Base-by-base conservation (phyloP, 23 tunicate species). In the Ciona savignyi region DNA sequence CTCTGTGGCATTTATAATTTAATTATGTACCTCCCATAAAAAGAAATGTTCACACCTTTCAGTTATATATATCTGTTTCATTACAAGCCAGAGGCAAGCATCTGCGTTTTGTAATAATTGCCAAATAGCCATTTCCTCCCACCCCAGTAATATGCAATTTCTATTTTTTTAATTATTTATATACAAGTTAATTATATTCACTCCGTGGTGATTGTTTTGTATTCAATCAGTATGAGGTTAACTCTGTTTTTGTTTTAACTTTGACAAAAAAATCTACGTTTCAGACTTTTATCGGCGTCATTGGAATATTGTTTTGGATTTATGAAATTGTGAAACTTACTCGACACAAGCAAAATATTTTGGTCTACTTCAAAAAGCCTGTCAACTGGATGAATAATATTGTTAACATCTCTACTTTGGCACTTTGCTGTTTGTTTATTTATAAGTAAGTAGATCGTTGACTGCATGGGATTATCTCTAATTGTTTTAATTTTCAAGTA, bases 371-470 rank as follows among this genome's bases (percentile, higher is more conserved):
- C 34, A 71, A 62, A 51, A 79, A 80, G 26, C n/a, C 34, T 25
- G 67, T 76, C 42, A 84, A 85, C 56, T 85, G 82, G 78, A 26
- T 80, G 30, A 91, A 91, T 32, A 27, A 78, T 6, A 24, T 73
- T 22, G 77, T 84, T 25, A 51, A 49, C 24, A 33, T 80, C 25
- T 34, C 71, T 1, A 75, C 84, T 9, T 25, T 82, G 1, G 23
- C 72, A 1, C 32, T 85, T 15, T 84, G 86, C 68, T 62, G 76
- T 20, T 25, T 85, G 30, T 91, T 74, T 42, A 67, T 91, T 4
- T 81, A 81, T 77, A 91, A 85, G 97, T 91, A 76, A 75, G 83
- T 75, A 21, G 15, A 29, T n/a, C n/a, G n/a, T n/a, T n/a, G n/a
- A n/a, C 25, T 70, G 76, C 3, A 65, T 80, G 23, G 51, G 75